Evolutionary conservation across 2,113 vertebrate species (phyloP), one percentile per base, ranked within the genome.

Genomic region (Semnornis frantzii): DNA sequence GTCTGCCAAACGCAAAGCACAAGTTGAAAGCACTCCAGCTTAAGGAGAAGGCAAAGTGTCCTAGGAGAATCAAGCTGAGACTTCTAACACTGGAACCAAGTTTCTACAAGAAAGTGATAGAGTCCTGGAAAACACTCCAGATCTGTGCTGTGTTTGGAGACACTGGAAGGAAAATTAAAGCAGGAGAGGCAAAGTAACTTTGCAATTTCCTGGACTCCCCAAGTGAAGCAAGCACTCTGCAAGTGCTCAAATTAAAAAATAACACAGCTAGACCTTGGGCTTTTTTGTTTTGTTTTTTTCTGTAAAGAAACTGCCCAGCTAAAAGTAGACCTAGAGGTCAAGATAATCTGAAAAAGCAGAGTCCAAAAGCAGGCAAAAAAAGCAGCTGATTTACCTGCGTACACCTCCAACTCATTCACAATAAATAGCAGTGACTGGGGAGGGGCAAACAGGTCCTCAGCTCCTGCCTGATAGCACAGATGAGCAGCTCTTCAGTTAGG

Each of bases 11-110:
- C 76, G 93, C 87, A 95, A 95, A 95, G 89, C 5, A 76, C 39
- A 85, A 94, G 89, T 95, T 95, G 72, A 94, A 96, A 95, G 95
- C 83, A 92, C 13, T 2, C 42, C 77, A 89, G 78, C 82, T 72
- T 75, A 30, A 85, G 91, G 82, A 95, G 82, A 79, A 85, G 63
- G 50, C 50, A 66, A 25, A 33, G 63, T 27, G 66, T 94, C 95
- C 85, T 91, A 31, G 54, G 87, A 95, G 87, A 92, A 85, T 80
- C 27, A 76, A 64, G 13, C 55, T 66, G 15, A 95, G 75, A 34
- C 87, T 87, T 95, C 75, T 73, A 73, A 87, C 58, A 92, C 3
- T 76, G 81, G 78, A 55, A 66, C 71, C 54, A 76, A 85, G 63
- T 87, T 85, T 73, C 82, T 50, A 50, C 39, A 85, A 79, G 89